Evolutionary conservation across 2,888 invertebrate species (phyloP).

Genomic region (Drosophila putrida): DNA sequence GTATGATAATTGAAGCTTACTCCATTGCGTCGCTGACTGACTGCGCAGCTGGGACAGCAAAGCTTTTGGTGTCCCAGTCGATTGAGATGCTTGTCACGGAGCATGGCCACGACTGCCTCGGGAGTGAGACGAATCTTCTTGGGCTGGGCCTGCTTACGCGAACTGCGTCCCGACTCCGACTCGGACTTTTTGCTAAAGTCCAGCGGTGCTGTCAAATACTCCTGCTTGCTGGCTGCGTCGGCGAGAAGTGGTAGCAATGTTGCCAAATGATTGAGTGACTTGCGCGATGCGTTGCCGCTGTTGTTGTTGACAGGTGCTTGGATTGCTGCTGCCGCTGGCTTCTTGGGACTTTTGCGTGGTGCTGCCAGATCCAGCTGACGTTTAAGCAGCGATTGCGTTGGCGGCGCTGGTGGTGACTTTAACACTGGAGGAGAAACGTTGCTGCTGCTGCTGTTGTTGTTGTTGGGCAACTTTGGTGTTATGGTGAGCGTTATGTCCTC

Average conservation of each 20-base stretch:
- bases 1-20: constrained; percentile 86
- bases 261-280: constrained; percentile 79
- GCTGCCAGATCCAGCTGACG: constrained; percentile 74
- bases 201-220: constrained; percentile 68
- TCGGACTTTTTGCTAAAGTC: constrained; percentile 81
- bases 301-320: constrained; percentile 17
- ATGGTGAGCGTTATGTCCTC: constrained; percentile 85
- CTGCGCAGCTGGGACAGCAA: constrained; percentile 80
- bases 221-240: constrained; percentile 73
- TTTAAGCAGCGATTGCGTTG: constrained; percentile 66
- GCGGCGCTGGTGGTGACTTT: constrained; percentile 26
- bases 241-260: constrained; percentile 80
- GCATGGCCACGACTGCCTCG: constrained; percentile 80
- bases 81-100: constrained; percentile 85
- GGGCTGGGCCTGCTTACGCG: constrained; percentile 86
- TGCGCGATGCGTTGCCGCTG: constrained; percentile 58
- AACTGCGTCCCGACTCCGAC: constrained; percentile 78
- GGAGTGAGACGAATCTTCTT: constrained; percentile 84
- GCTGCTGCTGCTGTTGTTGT: constrained; percentile 20
- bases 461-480: constrained; percentile 73
- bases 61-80: constrained; percentile 84
- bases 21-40: constrained; percentile 50
- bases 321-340: constrained; percentile 39
- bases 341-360: constrained; percentile 75
- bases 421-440: constrained; percentile 11